A percentile compares a stretch with the other conserved stretches of the same genome.
Evolutionary conservation across 2,888 invertebrate species (phyloP).

Genomic region (Phortica okadai): DNA sequence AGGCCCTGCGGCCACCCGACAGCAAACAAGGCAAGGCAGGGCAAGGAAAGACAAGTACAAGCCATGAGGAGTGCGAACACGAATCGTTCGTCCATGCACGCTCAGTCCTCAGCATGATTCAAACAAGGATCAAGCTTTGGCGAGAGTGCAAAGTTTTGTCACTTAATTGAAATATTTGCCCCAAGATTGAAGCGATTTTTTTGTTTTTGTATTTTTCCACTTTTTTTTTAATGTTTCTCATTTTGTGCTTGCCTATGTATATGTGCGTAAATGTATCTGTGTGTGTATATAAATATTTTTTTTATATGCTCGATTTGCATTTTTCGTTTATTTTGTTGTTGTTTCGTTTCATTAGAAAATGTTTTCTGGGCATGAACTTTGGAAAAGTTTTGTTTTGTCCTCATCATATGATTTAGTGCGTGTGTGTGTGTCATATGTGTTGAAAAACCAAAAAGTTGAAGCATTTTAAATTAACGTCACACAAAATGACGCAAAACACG

Average conservation of each 20-base stretch:
- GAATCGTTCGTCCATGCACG: constrained; percentile 26
- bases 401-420: not conserved
- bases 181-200: constrained; percentile 62
- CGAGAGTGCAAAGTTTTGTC: constrained; percentile 69
- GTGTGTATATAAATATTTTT: not conserved
- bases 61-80: not conserved
- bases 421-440: not conserved
- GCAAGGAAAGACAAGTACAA: not conserved
- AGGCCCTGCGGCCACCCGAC: not conserved
- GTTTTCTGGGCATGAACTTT: not conserved
- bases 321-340: not conserved
- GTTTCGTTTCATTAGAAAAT: not conserved
- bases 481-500: not conserved
- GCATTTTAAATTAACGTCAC: not conserved
- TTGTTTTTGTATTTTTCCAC: not conserved
- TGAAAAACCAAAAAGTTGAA: not conserved
- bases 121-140: constrained; percentile 52
- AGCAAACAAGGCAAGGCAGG: constrained; percentile 51
- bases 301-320: not conserved
- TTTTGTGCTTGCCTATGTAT: too few species aligned
- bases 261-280: too few species aligned
- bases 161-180: constrained; percentile 74
- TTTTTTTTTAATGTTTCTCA: not conserved
- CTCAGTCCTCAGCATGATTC: constrained; percentile 31
- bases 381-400: not conserved